These are phyloP conservation scores for Plecotus auritus DNA, from an alignment of 2,113 vertebrate species.

Conservation along the genomic window DNA sequence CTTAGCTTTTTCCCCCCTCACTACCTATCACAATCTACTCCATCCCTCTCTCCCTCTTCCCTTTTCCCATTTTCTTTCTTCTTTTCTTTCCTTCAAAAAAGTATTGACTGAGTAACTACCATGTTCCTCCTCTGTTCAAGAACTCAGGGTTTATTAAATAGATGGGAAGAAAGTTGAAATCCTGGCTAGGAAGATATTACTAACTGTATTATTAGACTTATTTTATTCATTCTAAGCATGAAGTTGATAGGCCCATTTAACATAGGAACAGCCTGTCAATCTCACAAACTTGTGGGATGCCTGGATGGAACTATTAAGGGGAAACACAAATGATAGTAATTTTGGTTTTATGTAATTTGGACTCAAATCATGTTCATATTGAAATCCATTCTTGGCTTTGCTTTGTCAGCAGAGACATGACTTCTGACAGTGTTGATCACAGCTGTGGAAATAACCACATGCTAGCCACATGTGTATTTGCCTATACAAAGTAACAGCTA, in stretches of 20 bases:
- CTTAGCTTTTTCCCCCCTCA: not conserved
- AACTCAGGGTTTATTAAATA: constrained; percentile 12
- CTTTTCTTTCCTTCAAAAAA: not conserved
- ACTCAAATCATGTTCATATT: constrained; percentile 2
- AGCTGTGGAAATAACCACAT: not conserved
- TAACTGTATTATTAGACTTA: constrained; percentile 4
- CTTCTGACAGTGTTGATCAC: not conserved
- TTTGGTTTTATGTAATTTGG: constrained; percentile 48
- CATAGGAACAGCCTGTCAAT: not conserved
- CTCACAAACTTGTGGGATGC: constrained; percentile 18
- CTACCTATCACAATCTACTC: not conserved
- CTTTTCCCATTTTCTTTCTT: not conserved
- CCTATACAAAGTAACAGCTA: constrained; percentile 1
- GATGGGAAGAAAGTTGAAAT: not conserved
- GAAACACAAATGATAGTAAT: constrained; percentile 39
- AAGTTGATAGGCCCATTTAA: constrained; percentile 28
- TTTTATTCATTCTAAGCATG: constrained; percentile 43
- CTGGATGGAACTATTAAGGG: constrained; percentile 17
- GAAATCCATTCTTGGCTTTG: constrained; percentile 40
- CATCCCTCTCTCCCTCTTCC: not conserved
- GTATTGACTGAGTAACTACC: not conserved
- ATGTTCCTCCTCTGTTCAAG: not conserved
- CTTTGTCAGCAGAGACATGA: constrained; percentile 5
- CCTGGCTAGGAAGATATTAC: not conserved
- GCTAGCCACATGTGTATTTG: not conserved